Conservation (phyloP, 1,140 invertebrate species). For the Druon quercuslanigerum region DNA sequence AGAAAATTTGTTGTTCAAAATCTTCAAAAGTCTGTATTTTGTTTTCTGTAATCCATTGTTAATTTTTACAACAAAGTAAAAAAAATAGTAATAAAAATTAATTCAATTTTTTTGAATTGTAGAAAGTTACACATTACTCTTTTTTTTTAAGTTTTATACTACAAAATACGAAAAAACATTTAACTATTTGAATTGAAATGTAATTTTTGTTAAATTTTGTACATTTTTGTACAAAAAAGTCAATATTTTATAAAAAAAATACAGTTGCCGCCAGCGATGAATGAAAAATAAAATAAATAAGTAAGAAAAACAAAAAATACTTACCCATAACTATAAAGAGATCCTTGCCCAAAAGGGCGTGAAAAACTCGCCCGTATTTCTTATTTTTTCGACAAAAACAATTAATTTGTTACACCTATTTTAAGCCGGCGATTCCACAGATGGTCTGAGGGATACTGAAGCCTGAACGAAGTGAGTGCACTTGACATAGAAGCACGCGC, state of each 20-base stretch:
- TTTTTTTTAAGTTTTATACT: not conserved
- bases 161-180: not conserved
- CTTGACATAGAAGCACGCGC: conserved; percentile 8
- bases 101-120: too few relatives aligned
- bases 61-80: too few relatives aligned
- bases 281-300: not conserved
- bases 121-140: too few relatives aligned
- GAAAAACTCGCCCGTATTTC: not conserved
- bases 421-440: not conserved
- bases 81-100: too few relatives aligned
- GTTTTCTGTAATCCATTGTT: too few relatives aligned
- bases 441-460: not conserved
- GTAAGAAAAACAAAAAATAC: not conserved
- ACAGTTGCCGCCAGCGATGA: too few relatives aligned
- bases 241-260: not conserved
- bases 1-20: too few relatives aligned
- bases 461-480: conserved; percentile 3
- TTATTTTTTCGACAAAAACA: not conserved
- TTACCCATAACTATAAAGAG: not conserved
- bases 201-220: too few relatives aligned
- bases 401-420: not conserved
- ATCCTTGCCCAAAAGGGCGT: not conserved
- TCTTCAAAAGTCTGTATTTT: too few relatives aligned
- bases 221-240: not conserved
- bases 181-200: too few relatives aligned